Evolutionary conservation across 2,888 invertebrate species (phyloP).

Genomic region (Aphodius sticticus): DNA sequence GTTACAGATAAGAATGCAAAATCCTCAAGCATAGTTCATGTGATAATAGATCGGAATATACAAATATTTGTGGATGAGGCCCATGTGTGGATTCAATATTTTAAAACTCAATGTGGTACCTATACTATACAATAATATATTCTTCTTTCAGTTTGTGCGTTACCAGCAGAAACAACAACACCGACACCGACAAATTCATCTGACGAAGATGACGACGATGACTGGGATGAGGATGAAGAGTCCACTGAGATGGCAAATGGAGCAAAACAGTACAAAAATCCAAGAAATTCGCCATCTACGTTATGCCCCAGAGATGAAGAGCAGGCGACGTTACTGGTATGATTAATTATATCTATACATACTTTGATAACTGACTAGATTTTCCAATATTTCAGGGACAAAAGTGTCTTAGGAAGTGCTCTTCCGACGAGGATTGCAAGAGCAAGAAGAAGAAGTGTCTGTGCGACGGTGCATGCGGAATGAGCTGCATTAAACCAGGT

Average conservation of each 20-base stretch:
- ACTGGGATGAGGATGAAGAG: conserved; percentile 58
- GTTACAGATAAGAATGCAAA: too few species aligned
- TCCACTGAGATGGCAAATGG: conserved; percentile 78
- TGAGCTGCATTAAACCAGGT: conserved; percentile 98
- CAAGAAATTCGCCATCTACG: conserved; percentile 85
- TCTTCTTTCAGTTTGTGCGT: conserved; percentile 27
- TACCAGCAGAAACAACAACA: conserved; percentile 31
- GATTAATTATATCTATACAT: conserved; percentile 7
- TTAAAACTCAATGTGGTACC: too few species aligned
- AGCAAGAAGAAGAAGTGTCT: conserved; percentile 96
- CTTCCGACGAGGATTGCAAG: conserved; percentile 94
- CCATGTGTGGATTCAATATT: too few species aligned
- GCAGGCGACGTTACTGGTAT: conserved; percentile 78
- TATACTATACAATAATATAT: neutral
- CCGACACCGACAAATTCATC: conserved; percentile 25
- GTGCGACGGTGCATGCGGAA: conserved; percentile 96
- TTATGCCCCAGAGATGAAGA: conserved; percentile 87
- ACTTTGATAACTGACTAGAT: neutral
- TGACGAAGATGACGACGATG: conserved; percentile 66
- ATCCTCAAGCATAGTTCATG: too few species aligned
- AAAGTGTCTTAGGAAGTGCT: conserved; percentile 91
- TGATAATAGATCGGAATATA: too few species aligned
- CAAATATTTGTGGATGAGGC: too few species aligned
- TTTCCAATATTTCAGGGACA: conserved; percentile 68
- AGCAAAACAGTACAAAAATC: conserved; percentile 85